Evolutionary conservation across 2,888 invertebrate species (phyloP).

Genomic region (Spisula solida): DNA sequence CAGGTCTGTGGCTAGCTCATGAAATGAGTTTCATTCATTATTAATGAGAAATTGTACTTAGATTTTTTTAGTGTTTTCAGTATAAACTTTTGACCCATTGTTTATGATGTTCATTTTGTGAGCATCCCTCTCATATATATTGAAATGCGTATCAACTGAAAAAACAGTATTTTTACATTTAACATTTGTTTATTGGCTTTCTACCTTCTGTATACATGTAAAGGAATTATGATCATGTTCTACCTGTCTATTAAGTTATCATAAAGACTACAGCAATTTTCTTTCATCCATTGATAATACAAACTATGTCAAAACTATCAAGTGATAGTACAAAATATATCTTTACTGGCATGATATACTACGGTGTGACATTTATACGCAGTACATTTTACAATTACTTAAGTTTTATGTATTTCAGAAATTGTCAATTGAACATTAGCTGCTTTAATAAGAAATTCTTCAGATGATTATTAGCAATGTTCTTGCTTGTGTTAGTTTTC

Average conservation of each 20-base stretch:
- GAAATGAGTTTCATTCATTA: neutral
- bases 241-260: too few relatives aligned
- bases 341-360: too few relatives aligned
- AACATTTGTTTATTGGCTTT: neutral
- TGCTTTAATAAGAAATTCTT: neutral
- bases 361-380: too few relatives aligned
- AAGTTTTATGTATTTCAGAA: neutral
- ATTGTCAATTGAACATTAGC: neutral
- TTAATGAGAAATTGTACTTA: neutral
- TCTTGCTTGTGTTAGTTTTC: neutral
- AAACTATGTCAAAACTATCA: too few relatives aligned
- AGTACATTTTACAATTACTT: neutral
- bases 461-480: neutral
- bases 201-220: neutral
- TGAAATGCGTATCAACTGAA: neutral
- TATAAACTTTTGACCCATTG: constrained; percentile 9
- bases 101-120: neutral
- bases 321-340: too few relatives aligned
- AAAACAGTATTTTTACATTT: constrained; percentile 4
- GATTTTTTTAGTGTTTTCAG: neutral
- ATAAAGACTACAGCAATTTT: too few relatives aligned
- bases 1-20: neutral
- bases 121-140: neutral
- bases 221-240: too few relatives aligned
- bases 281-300: too few relatives aligned